Percentiles rank a stretch among this genome's conserved stretches.
Evolutionary conservation across 2,113 vertebrate species (phyloP).

Genomic region (Bufo gargarizans): DNA sequence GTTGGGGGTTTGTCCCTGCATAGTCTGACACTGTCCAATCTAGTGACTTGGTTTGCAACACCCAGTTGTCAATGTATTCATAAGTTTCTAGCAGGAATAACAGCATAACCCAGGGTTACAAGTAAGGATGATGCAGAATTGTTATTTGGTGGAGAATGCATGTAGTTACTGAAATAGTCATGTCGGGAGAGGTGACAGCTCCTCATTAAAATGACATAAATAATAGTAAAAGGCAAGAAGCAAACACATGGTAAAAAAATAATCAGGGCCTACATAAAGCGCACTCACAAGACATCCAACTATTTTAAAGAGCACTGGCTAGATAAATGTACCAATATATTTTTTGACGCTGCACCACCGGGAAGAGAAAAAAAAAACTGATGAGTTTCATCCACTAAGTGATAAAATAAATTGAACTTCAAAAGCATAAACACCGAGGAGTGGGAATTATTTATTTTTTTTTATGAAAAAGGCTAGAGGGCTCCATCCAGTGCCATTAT

Average conservation of each 20-base stretch:
- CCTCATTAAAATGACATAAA: not conserved
- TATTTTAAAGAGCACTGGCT: not conserved
- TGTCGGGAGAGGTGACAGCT: too few species aligned
- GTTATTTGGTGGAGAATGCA: too few species aligned
- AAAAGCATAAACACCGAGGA: constrained; percentile 50
- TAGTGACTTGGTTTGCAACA: too few species aligned
- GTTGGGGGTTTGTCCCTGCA: too few species aligned
- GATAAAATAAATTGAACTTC: constrained; percentile 58
- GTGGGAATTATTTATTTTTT: constrained; percentile 17
- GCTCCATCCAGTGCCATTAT: constrained; percentile 54
- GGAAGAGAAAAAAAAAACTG: constrained; percentile 15
- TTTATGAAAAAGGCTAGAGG: constrained; percentile 44
- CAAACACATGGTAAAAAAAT: not conserved
- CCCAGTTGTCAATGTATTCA: too few species aligned
- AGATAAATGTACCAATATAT: constrained; percentile 13
- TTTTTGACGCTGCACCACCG: not conserved
- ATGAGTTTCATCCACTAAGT: constrained; percentile 50
- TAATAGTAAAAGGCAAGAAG: not conserved
- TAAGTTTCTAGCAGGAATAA: too few species aligned
- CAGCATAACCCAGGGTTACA: too few species aligned
- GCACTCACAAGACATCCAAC: not conserved
- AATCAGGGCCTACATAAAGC: not conserved
- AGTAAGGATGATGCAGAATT: too few species aligned
- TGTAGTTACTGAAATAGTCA: too few species aligned
- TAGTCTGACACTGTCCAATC: too few species aligned